These are phyloP conservation scores for Enchytraeus crypticus DNA, from an alignment of 2,888 invertebrate genomes.

Conservation along the genomic window DNA sequence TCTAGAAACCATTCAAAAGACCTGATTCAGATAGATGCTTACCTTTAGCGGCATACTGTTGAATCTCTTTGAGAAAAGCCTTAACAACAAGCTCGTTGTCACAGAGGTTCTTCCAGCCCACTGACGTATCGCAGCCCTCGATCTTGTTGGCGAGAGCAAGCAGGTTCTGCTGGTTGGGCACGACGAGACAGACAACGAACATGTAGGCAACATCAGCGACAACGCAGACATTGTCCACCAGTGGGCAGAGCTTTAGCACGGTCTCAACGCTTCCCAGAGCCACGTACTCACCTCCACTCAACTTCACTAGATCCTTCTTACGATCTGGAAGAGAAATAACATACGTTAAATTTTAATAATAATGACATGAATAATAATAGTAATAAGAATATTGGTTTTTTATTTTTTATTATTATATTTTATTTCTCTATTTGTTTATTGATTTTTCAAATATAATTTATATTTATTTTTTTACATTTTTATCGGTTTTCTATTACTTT, in stretches of 20 bases:
- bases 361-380: too few relatives aligned
- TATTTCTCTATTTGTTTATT: too few relatives aligned
- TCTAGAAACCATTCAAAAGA: too few relatives aligned
- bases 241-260: conserved; percentile 81
- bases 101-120: conserved; percentile 65
- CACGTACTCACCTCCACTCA: conserved; percentile 95
- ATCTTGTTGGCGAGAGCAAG: conserved; percentile 59
- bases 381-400: too few relatives aligned
- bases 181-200: conserved; percentile 58
- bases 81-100: conserved; percentile 63
- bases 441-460: too few relatives aligned
- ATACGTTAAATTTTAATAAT: too few relatives aligned
- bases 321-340: conserved; percentile 66
- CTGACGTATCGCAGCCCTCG: conserved; percentile 47
- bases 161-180: conserved; percentile 59
- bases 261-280: conserved; percentile 93
- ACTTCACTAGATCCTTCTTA: conserved; percentile 95
- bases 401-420: too few relatives aligned
- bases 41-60: conserved; percentile 78
- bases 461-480: too few relatives aligned
- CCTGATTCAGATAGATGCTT: too few relatives aligned
- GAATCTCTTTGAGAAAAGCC: conserved; percentile 73
- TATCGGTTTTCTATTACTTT: too few relatives aligned
- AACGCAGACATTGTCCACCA: conserved; percentile 93
- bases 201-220: conserved; percentile 64